Conservation (phyloP, 1,140 invertebrate species). For the Drosophila ogumai region DNA sequence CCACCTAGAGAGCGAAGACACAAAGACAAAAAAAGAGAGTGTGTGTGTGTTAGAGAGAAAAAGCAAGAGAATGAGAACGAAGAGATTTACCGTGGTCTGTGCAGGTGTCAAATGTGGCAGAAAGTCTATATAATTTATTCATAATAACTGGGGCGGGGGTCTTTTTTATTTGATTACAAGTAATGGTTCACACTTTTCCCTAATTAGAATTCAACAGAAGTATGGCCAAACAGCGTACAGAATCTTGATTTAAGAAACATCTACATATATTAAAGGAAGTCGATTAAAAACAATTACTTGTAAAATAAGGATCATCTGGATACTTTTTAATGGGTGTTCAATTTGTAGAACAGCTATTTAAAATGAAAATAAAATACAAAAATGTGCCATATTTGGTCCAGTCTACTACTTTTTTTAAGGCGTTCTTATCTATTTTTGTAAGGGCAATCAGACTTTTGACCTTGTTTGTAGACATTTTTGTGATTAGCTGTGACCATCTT, state of each 20-base stretch:
- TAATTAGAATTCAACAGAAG: slow-evolving; percentile 20
- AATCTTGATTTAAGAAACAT: background rate
- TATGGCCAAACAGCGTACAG: background rate
- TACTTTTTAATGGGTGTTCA: too few relatives aligned
- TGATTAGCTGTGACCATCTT: slow-evolving; percentile 8
- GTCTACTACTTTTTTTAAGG: background rate
- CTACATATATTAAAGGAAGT: background rate
- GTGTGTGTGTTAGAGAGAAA: background rate
- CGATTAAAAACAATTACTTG: background rate
- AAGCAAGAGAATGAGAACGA: slow-evolving; percentile 5
- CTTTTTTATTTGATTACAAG: slow-evolving; percentile 21
- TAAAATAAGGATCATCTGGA: background rate
- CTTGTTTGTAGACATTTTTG: slow-evolving; percentile 13
- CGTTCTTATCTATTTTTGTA: slow-evolving; percentile 23
- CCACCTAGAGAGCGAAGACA: slow-evolving; percentile 24
- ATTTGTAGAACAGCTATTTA: background rate
- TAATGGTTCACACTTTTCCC: slow-evolving; percentile 18
- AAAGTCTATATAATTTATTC: slow-evolving; percentile 67
- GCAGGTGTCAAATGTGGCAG: slow-evolving; percentile 46
- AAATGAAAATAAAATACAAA: background rate
- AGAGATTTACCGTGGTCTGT: slow-evolving; percentile 52
- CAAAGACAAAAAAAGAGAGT: background rate
- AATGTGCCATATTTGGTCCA: slow-evolving; percentile 2
- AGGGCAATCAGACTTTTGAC: slow-evolving; percentile 1
- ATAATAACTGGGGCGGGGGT: slow-evolving; percentile 27